Conservation (phyloP, 2,888 invertebrate genomes). For the Prosapia bicincta region DNA sequence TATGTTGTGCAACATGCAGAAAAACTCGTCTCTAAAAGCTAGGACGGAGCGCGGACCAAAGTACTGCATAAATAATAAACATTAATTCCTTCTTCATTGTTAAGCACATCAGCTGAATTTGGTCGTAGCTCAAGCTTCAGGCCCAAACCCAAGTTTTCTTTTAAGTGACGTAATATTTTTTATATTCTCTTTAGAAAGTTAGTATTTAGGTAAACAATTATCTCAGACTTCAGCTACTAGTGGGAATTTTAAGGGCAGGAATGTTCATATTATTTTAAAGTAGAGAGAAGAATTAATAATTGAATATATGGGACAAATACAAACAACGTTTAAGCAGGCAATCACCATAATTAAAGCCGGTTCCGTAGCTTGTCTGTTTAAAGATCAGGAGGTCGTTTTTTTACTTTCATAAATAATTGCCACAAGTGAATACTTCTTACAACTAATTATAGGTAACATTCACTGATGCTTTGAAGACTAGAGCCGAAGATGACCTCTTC, state of each 20-base stretch:
- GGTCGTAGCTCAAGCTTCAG: conserved; percentile 28
- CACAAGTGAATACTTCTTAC: conserved; percentile 38
- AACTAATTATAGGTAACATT: conserved; percentile 32
- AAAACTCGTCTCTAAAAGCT: conserved; percentile 39
- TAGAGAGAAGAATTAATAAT: conserved; percentile 36
- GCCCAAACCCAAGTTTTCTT: conserved; percentile 34
- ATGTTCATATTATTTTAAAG: conserved; percentile 30
- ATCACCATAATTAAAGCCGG: conserved; percentile 26
- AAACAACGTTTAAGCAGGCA: conserved; percentile 27
- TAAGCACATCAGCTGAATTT: conserved; percentile 37
- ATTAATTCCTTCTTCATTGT: background rate
- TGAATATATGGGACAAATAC: conserved; percentile 38
- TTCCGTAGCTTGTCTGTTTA: conserved; percentile 10
- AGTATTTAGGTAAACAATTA: conserved; percentile 30
- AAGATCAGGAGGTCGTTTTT: conserved; percentile 35
- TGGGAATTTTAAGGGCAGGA: conserved; percentile 7
- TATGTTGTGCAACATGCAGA: conserved; percentile 31
- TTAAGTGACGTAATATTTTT: conserved; percentile 34
- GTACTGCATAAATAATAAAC: conserved; percentile 6
- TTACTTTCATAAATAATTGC: conserved; percentile 39
- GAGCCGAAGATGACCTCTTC: background rate
- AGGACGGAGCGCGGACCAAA: conserved; percentile 34
- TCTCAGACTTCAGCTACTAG: conserved; percentile 10
- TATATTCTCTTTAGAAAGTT: conserved; percentile 36
- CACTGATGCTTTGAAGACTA: background rate